Evolutionary conservation across 1,140 invertebrate species (phyloP), one percentile per base, ranked within the genome.

Genomic region (fruit fly (Drosophila melanogaster)): DNA sequence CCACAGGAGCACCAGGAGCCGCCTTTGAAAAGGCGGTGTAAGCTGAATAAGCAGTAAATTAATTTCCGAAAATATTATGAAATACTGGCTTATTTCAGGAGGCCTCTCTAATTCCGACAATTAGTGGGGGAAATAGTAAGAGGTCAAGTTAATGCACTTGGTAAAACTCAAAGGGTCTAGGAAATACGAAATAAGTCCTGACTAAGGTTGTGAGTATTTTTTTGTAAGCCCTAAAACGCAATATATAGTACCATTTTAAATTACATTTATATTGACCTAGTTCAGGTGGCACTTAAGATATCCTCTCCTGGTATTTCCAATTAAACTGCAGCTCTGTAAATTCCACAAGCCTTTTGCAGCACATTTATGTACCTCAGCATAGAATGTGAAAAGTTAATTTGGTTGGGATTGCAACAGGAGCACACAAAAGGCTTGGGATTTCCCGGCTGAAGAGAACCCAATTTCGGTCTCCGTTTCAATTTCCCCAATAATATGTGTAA

Each of bases 21-120:
- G 59, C 64, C 50, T 67, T 67, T 41, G 46, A 74, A 74, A 49
- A 65, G 59, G 50, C 41, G 58, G 46, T 53, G 69, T 41, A 74
- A 73, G 40, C 72, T 76, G 71, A 66, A 59, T 59, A 67, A 76
- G 73, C 73, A 76, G 72, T 76, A 76, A 76, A 76, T 76, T 76
- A 76, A 76, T 76, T 76, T 67, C 53, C 44, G 47, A 41, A 47
- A 58, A 59, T 58, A 65, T 19, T 71, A 65, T 11, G 53, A 46
- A 65, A 44, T 57, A 35, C 49, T 53, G 24, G 8, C 26, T 43
- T 17, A 19, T 47, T 62, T 38, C n/a, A 46, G 49, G 19, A 50
- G 58, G 17, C 19, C 1, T n/a, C 15, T 19, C 62, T 62, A 46
- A 64, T 41, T 49, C 26, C 24, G 44, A 24, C 43, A 62, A 66